These are phyloP conservation scores for Agrenia bidenticulata DNA, from an alignment of 2,888 invertebrate genomes.

Conservation along the genomic window DNA sequence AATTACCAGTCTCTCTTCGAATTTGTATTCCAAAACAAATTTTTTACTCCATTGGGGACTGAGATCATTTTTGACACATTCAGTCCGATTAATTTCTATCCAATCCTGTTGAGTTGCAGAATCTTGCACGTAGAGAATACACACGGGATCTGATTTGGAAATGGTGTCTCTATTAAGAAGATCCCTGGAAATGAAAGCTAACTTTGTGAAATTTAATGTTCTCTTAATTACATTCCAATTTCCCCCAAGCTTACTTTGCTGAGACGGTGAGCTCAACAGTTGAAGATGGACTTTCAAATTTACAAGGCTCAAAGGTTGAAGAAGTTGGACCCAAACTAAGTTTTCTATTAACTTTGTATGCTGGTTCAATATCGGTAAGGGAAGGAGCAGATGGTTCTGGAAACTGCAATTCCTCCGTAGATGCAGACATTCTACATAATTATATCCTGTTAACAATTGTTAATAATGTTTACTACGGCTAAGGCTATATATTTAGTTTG, in stretches of 20 bases:
- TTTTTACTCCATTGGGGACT: conserved; percentile 62
- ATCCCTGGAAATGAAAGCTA: conserved; percentile 55
- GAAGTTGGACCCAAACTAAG: not conserved
- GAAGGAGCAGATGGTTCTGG: conserved; percentile 22
- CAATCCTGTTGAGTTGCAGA: conserved; percentile 54
- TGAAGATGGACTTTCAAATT: conserved; percentile 19
- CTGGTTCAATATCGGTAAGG: not conserved
- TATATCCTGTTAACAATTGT: too few relatives aligned
- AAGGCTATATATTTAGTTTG: too few relatives aligned
- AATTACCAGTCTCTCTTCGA: conserved; percentile 63
- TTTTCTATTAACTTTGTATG: conserved; percentile 18
- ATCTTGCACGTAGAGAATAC: conserved; percentile 56
- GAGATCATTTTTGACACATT: conserved; percentile 58
- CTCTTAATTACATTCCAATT: not conserved
- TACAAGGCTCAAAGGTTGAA: not conserved
- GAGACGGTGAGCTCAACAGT: conserved; percentile 30
- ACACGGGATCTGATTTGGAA: conserved; percentile 62
- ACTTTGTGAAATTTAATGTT: conserved; percentile 1
- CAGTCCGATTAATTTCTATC: conserved; percentile 57
- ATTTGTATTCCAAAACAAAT: conserved; percentile 60
- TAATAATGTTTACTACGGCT: too few relatives aligned
- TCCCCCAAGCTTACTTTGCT: conserved; percentile 20
- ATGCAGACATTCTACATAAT: too few relatives aligned
- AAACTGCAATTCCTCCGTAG: too few relatives aligned
- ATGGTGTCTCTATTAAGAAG: conserved; percentile 59